These are phyloP conservation scores for Chydorus sphaericus DNA, from an alignment of 2,888 invertebrate genomes.

Conservation along the genomic window DNA sequence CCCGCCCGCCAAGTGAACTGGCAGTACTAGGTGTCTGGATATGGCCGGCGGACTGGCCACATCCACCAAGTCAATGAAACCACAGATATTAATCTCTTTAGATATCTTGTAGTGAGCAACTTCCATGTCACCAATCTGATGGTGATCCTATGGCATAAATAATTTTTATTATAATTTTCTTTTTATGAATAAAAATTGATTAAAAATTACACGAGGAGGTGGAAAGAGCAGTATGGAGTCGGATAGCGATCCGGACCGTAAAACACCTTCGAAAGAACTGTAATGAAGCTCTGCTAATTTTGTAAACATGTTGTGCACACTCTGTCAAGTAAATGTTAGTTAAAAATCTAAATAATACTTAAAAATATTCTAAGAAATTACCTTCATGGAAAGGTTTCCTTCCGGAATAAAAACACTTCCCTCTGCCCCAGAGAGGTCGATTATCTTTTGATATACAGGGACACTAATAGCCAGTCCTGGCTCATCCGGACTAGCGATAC, in stretches of 20 bases:
- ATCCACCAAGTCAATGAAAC: conserved; percentile 74
- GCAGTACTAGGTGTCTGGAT: conserved; percentile 77
- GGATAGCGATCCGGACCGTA: conserved; percentile 60
- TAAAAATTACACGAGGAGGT: conserved; percentile 43
- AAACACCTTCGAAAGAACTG: conserved; percentile 49
- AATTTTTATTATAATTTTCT: conserved; percentile 6
- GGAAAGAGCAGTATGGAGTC: conserved; percentile 58
- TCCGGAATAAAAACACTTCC: conserved; percentile 45
- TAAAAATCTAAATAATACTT: background rate
- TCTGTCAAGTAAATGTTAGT: conserved; percentile 21
- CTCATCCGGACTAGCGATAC: conserved; percentile 28
- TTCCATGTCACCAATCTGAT: conserved; percentile 47
- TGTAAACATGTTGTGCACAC: conserved; percentile 41
- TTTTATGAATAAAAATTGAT: background rate
- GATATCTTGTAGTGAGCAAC: conserved; percentile 45
- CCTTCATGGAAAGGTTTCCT: conserved; percentile 31
- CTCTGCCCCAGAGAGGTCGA: conserved; percentile 56
- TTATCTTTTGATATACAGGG: conserved; percentile 60
- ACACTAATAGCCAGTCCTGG: conserved; percentile 36
- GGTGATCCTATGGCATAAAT: conserved; percentile 34
- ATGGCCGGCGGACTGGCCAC: conserved; percentile 81
- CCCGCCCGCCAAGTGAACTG: conserved; percentile 29
- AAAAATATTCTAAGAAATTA: conserved; percentile 12
- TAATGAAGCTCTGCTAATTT: conserved; percentile 57
- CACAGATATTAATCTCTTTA: conserved; percentile 64